Evolutionary conservation across 2,888 invertebrate species (phyloP), one percentile per base, ranked within the genome.

Genomic region (Crocallis elinguaria): DNA sequence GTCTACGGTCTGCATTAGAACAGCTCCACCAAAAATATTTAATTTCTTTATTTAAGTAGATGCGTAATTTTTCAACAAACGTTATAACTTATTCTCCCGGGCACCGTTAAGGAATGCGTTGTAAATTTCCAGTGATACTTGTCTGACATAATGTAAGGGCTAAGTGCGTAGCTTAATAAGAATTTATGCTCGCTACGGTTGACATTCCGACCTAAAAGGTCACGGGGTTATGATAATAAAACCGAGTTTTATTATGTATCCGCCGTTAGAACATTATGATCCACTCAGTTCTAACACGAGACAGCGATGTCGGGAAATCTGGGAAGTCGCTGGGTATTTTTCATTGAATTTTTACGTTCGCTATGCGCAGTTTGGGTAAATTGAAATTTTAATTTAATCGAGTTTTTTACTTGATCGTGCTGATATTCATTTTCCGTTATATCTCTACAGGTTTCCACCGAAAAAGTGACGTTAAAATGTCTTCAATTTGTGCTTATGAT

Each of bases 211-310:
- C 39, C 53, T 49, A 51, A 56, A 51, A 49, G 57, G 48, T 57
- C 44, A 54, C 48, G 52, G 44, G 49, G 52, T 53, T 56, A 53
- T 61, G 44, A 58, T 56, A 56, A 56, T 61, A 61, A 61, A 61
- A 50, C 43, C 42, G 45, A 44, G 55, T 49, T 58, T 58, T 56
- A 58, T 56, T 60, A 54, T 54, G 30, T 52, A 57, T 57, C 44
- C 51, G 57, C 57, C 49, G 54, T 60, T 53, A 61, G 48, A 41
- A 45, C 45, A 41, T 58, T 56, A 58, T 56, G 61, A 49, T 50
- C 39, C 57, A 53, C 60, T 57, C 56, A 29, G 39, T 56, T 53
- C 53, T 41, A 48, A 56, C 44, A 49, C 21, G 48, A 48, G 21
- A 43, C 38, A 30, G 38, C 33, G 37, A 23, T 25, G 38, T 32